A percentile compares a stretch with the other conserved stretches of the same genome.
These are phyloP conservation scores for Pegoplata infirma DNA, from an alignment of 2,888 invertebrate genomes.

Conservation along the genomic window DNA sequence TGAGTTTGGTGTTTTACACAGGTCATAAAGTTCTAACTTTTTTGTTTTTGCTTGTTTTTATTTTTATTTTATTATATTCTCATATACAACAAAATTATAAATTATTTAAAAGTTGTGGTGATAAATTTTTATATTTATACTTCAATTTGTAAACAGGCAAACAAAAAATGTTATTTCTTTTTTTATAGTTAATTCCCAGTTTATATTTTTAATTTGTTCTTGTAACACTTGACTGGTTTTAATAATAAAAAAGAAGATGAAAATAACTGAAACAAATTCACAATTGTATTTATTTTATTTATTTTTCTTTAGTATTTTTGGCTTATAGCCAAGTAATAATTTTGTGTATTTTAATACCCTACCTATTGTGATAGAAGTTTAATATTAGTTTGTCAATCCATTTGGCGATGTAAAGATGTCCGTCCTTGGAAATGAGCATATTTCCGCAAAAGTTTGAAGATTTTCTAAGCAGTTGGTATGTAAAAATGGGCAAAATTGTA, in stretches of 20 bases:
- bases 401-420: too few relatives aligned
- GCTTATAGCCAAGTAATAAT: background rate
- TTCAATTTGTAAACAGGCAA: background rate
- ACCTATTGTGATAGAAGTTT: too few relatives aligned
- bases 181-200: background rate
- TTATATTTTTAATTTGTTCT: background rate
- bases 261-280: background rate
- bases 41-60: background rate
- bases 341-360: background rate
- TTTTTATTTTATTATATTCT: background rate
- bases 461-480: too few relatives aligned
- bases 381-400: too few relatives aligned
- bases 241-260: background rate
- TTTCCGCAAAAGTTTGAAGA: too few relatives aligned
- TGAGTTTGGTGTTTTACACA: too few relatives aligned
- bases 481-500: too few relatives aligned
- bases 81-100: background rate
- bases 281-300: background rate
- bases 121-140: background rate
- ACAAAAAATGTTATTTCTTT: background rate
- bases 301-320: background rate
- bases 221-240: background rate
- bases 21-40: background rate
- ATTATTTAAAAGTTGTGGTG: background rate
- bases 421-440: too few relatives aligned